Evolutionary conservation across 1,140 invertebrate species (phyloP), one percentile per base, ranked within the genome.

Genomic region (Scylla paramamosain): DNA sequence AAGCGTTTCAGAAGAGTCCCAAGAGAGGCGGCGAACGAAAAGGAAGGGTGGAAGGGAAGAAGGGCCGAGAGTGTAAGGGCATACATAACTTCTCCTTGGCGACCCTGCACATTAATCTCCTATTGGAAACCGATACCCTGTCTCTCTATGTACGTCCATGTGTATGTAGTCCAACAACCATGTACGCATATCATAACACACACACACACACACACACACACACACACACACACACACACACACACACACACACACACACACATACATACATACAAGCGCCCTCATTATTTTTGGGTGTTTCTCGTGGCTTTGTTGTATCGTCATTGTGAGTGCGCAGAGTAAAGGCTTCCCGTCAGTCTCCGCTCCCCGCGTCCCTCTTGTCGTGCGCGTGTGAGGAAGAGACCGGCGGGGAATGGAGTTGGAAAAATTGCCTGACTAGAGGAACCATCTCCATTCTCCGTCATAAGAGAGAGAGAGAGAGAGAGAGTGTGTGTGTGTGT

Each of bases 91-190:
- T 4, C 31, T 20, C 32, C 32, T 16, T 39, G 86, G 86, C 16
- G 86, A 88, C 3, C 45, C 14, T 46, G 25, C n/a, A 88, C 86
- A 88, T 88, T 88, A 88, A 88, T 88, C 86, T 88, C 25, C 28
- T 88, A 88, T 88, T 88, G 86, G 31, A 88, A 88, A 12, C 45
- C 86, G 86, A 88, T 88, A 88, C 86, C 29, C 86, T 88, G 86
- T 88, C 31, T 88, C 2, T 88, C n/a, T 88, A 28, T 88, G 86
- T 88, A 32, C 8, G 86, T 32, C 14, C n/a, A 28, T 88, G 86
- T 88, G 86, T 32, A 8, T 32, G 86, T 86, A n/a, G 39, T 39
- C 52, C 52, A 59, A 59, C 52, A 59, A 59, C 52, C 16, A 12
- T 59, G 67, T 77, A n/a, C 67, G 25, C 67, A n/a, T 77, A 77